A percentile compares a stretch with the other conserved stretches of the same genome.
Evolutionary conservation across 2,113 vertebrate genomes (phyloP).

Genomic region (Phaethon lepturus): DNA sequence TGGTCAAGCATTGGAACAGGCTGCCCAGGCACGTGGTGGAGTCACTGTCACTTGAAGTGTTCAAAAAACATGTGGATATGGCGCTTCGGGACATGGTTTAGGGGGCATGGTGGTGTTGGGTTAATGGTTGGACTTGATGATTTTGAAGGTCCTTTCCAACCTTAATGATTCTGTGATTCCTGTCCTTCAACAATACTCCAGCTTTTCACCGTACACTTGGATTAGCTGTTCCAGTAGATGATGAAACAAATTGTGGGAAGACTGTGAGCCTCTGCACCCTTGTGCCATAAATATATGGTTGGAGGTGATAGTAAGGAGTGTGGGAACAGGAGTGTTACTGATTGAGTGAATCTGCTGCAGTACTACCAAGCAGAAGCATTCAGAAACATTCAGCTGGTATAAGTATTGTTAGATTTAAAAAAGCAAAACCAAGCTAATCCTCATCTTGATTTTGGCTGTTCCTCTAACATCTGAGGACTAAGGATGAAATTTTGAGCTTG

Average conservation of each 20-base stretch:
- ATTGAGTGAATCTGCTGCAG: not conserved
- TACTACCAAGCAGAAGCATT: not conserved
- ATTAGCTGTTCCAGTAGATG: fast-evolving
- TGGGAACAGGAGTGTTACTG: not conserved
- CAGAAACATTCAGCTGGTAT: not conserved
- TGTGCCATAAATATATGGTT: not conserved
- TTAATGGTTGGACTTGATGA: no score
- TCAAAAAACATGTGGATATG: no score
- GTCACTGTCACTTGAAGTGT: no score
- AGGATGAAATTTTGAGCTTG: not conserved
- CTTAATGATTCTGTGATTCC: not conserved
- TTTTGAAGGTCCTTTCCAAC: no score
- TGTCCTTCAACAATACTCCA: not conserved
- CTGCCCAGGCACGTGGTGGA: no score
- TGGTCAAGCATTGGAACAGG: no score
- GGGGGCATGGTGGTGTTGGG: no score
- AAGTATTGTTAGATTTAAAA: not conserved
- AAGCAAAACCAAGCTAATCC: not conserved
- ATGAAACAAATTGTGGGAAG: not conserved
- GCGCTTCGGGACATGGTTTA: no score
- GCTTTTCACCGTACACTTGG: not conserved
- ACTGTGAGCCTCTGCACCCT: not conserved
- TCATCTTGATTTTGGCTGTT: not conserved
- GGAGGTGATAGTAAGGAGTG: not conserved
- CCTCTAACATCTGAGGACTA: not conserved